Conservation (phyloP, 2,113 vertebrate genomes). For the Abramis brama region DNA sequence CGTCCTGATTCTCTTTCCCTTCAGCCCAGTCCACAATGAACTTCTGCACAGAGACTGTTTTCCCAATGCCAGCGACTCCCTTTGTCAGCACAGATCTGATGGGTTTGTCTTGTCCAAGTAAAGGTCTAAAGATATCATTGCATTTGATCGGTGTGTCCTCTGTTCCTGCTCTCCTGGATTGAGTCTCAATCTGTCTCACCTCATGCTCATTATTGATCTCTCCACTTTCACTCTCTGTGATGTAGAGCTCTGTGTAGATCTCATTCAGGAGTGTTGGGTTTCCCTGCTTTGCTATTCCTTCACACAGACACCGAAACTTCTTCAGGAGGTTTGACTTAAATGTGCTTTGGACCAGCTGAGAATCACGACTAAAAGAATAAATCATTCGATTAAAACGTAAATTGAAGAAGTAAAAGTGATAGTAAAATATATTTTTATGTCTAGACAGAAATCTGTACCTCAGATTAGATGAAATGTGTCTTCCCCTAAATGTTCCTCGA, state of each 20-base stretch:
- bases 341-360: background rate
- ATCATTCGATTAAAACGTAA: too few relatives aligned
- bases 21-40: conserved; percentile 9
- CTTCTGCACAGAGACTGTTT: conserved; percentile 14
- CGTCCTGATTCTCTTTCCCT: background rate
- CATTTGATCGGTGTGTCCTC: background rate
- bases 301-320: background rate
- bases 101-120: background rate
- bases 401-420: too few relatives aligned
- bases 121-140: background rate
- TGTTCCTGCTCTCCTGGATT: background rate
- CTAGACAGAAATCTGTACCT: too few relatives aligned
- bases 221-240: conserved; percentile 32
- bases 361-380: too few relatives aligned
- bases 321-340: background rate
- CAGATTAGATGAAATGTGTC: too few relatives aligned
- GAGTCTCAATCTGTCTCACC: conserved; percentile 1
- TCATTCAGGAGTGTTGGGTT: conserved; percentile 33
- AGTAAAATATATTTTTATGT: too few relatives aligned
- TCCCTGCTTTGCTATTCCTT: background rate
- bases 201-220: conserved; percentile 23
- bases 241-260: conserved; percentile 51
- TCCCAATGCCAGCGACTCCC: conserved; percentile 7
- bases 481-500: too few relatives aligned
- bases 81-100: conserved; percentile 6